Conservation (phyloP, 2,888 invertebrate genomes). For the Leptinotarsa haldemani region DNA sequence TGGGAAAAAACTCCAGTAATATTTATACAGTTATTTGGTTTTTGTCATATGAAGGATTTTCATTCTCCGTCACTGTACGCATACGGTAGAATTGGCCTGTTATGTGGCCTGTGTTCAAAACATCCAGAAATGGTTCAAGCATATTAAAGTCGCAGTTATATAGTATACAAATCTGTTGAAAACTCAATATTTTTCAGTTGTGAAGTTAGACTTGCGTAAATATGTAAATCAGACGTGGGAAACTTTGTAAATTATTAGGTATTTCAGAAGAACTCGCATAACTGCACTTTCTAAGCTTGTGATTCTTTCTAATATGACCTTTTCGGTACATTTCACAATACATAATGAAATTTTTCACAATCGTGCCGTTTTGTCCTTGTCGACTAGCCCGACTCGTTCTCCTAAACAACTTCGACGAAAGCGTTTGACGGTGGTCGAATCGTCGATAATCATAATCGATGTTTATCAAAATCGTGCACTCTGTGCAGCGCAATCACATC, state of each 20-base stretch:
- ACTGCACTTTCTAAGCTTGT: background rate
- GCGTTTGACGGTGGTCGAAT: background rate
- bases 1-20: too few species aligned
- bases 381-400: background rate
- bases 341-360: background rate
- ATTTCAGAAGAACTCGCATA: background rate
- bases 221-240: background rate
- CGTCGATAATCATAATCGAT: slow-evolving; percentile 18
- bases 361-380: slow-evolving; percentile 8
- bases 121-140: too few species aligned
- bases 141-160: too few species aligned
- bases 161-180: too few species aligned
- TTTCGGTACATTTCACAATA: slow-evolving; percentile 2
- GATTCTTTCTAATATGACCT: slow-evolving; percentile 7
- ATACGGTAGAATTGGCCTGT: too few species aligned
- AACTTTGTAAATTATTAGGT: background rate
- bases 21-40: too few species aligned
- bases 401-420: background rate
- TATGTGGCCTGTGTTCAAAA: too few species aligned
- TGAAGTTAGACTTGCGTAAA: background rate
- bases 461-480: slow-evolving; percentile 31
- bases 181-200: too few species aligned
- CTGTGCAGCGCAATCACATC: slow-evolving; percentile 10
- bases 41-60: too few species aligned
- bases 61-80: too few species aligned